These are phyloP conservation scores for Aspiorhynchus laticeps DNA, from an alignment of 2,113 vertebrate genomes.

Conservation along the genomic window DNA sequence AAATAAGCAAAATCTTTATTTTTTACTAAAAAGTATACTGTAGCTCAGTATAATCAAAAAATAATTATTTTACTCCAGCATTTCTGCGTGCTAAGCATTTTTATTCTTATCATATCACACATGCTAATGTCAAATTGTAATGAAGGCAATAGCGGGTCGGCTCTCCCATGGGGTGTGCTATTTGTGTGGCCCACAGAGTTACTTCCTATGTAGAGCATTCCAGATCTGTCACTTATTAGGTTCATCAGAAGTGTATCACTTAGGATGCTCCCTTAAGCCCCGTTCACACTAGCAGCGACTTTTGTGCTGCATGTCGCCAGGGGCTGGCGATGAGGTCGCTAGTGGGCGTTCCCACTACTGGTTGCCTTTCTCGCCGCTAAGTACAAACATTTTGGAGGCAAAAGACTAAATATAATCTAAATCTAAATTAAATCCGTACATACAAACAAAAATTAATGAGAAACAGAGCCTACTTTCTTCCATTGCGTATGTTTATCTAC, in stretches of 20 bases:
- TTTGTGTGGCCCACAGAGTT: not conserved
- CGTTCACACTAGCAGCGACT: too few relatives aligned
- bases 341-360: too few relatives aligned
- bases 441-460: too few relatives aligned
- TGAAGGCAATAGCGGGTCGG: not conserved
- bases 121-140: not conserved
- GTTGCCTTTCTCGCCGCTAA: too few relatives aligned
- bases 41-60: not conserved
- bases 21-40: not conserved
- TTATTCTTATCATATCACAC: not conserved
- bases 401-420: too few relatives aligned
- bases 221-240: not conserved
- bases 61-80: not conserved
- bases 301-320: too few relatives aligned
- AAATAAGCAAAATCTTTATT: not conserved
- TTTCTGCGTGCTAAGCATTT: not conserved
- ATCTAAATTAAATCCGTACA: too few relatives aligned
- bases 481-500: too few relatives aligned
- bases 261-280: not conserved
- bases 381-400: too few relatives aligned
- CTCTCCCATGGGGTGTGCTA: conserved; percentile 3
- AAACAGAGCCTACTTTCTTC: too few relatives aligned
- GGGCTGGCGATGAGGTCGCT: too few relatives aligned
- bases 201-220: not conserved
- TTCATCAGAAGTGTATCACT: not conserved